Percentiles rank a stretch among this genome's conserved stretches.
Evolutionary conservation across 2,797 vertebrate species (phyloP).

Genomic region (Enoplosus armatus): DNA sequence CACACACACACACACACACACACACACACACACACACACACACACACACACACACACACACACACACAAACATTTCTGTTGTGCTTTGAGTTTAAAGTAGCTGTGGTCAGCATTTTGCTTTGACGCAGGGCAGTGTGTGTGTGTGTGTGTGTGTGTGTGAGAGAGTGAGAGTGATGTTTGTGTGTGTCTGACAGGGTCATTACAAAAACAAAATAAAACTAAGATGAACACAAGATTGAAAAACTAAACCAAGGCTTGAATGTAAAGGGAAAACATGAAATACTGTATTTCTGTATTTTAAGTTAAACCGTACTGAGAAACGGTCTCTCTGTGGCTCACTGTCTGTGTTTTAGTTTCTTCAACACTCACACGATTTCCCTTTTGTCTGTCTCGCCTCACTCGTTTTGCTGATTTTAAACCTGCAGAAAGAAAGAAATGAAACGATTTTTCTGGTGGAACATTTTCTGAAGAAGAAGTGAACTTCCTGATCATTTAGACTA

Average conservation of each 20-base stretch:
- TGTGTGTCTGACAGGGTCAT: neutral
- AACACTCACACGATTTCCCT: no score
- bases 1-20: slow-evolving; percentile 15
- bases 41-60: slow-evolving; percentile 20
- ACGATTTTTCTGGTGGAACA: neutral
- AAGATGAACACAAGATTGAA: neutral
- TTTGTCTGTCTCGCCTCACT: neutral
- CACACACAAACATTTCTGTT: slow-evolving; percentile 24
- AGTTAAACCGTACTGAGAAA: neutral
- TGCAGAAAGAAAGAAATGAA: neutral
- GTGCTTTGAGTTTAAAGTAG: slow-evolving; percentile 40
- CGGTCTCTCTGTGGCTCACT: neutral
- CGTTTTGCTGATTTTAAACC: neutral
- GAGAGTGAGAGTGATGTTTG: neutral
- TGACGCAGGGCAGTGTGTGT: slow-evolving; percentile 10
- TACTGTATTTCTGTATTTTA: neutral
- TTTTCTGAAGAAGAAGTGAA: neutral
- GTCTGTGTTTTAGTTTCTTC: neutral
- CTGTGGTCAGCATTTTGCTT: slow-evolving; percentile 51
- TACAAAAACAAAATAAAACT: neutral
- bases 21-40: slow-evolving; percentile 24
- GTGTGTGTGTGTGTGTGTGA: neutral
- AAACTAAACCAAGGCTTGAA: neutral
- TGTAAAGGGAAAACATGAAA: neutral
- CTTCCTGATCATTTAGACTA: no score